These are phyloP conservation scores for Pygoscelis adeliae DNA, from an alignment of 2,113 vertebrate species.

Conservation along the genomic window DNA sequence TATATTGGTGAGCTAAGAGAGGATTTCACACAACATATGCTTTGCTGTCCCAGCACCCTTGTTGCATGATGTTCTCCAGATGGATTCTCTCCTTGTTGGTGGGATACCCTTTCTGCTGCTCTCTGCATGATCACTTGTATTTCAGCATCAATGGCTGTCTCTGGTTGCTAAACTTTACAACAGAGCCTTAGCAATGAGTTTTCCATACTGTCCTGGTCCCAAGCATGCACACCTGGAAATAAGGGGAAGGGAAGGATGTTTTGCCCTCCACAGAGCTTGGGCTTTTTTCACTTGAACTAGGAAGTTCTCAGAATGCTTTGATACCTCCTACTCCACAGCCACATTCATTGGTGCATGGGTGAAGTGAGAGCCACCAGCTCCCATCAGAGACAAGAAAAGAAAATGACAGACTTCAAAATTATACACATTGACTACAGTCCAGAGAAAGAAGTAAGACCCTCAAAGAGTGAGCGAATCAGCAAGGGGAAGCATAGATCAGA, in stretches of 20 bases:
- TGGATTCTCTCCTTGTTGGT: neutral
- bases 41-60: neutral
- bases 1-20: neutral
- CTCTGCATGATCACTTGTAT: neutral
- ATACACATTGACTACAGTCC: neutral
- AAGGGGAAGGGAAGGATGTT: neutral
- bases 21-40: neutral
- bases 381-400: neutral
- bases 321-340: neutral
- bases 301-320: neutral
- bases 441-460: neutral
- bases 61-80: neutral
- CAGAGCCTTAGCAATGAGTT: neutral
- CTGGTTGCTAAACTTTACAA: neutral
- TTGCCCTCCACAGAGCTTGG: neutral
- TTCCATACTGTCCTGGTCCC: neutral
- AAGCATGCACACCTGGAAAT: neutral
- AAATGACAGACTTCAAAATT: neutral
- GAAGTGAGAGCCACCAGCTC: neutral
- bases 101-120: neutral
- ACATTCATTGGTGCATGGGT: neutral
- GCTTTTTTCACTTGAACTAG: neutral
- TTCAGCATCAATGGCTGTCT: neutral
- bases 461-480: neutral
- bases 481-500: neutral